Conservation (phyloP, 1,140 invertebrate genomes). For the Dinoponera quadriceps region DNA sequence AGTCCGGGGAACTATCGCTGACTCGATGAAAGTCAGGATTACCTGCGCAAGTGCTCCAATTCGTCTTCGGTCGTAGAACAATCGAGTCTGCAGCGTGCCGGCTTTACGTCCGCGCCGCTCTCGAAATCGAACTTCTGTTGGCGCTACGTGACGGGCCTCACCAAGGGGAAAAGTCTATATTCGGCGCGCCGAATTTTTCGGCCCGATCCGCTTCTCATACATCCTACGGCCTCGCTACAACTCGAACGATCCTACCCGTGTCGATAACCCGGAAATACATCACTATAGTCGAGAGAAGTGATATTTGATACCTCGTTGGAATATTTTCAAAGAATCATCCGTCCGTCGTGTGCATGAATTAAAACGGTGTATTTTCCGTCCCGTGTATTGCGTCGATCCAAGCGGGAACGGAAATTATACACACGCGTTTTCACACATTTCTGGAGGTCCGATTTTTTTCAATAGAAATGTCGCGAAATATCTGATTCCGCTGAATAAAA, state of each 20-base stretch:
- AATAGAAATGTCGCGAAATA: too few relatives aligned
- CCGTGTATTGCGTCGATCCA: too few relatives aligned
- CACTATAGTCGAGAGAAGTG: too few relatives aligned
- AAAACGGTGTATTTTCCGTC: too few relatives aligned
- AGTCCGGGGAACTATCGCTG: constrained; percentile 42
- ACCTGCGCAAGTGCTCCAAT: constrained; percentile 59
- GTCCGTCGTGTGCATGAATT: not conserved
- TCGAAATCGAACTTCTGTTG: constrained; percentile 52
- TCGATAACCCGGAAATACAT: not conserved
- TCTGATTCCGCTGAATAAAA: too few relatives aligned
- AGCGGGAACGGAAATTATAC: not conserved
- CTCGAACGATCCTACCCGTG: not conserved
- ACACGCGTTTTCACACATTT: too few relatives aligned
- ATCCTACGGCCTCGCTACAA: not conserved
- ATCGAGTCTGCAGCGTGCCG: constrained; percentile 53
- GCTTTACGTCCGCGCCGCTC: constrained; percentile 39
- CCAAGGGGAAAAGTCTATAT: constrained; percentile 17
- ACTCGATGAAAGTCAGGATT: constrained; percentile 61
- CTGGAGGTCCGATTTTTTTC: not conserved
- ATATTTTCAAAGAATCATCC: not conserved
- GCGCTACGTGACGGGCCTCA: constrained; percentile 48
- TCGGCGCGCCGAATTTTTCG: constrained; percentile 44
- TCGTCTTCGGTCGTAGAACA: constrained; percentile 57
- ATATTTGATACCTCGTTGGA: too few relatives aligned
- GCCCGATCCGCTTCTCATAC: constrained; percentile 10